Evolutionary conservation across 2,797 vertebrate genomes (phyloP).

Genomic region (Mionectes olivaceus): DNA sequence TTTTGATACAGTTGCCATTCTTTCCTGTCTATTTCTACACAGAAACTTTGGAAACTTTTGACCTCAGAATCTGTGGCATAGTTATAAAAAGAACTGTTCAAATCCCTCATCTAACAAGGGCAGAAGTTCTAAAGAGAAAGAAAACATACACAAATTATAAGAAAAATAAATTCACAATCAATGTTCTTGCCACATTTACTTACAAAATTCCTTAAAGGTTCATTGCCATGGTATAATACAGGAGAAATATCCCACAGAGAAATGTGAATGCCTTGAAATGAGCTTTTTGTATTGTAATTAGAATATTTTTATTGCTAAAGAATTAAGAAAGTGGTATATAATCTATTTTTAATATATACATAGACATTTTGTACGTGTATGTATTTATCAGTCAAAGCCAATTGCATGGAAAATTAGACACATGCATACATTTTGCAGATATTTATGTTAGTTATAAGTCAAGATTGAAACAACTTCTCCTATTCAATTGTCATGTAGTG

Average conservation of each 20-base stretch:
- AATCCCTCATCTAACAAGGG: conserved; percentile 48
- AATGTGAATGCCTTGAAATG: conserved; percentile 5
- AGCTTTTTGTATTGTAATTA: neutral
- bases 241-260: conserved; percentile 16
- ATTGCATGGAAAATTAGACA: neutral
- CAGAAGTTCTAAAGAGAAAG: conserved; percentile 65
- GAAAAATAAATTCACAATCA: conserved; percentile 75
- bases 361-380: neutral
- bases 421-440: conserved; percentile 1
- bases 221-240: conserved; percentile 36
- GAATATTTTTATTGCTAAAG: conserved; percentile 29
- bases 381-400: conserved; percentile 41
- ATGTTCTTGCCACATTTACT: conserved; percentile 57
- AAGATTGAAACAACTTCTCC: conserved; percentile 54
- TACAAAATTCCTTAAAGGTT: conserved; percentile 61
- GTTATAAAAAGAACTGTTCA: conserved; percentile 65
- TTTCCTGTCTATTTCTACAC: conserved; percentile 40
- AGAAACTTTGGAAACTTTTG: conserved; percentile 62
- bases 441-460: conserved; percentile 49
- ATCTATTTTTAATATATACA: neutral
- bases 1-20: conserved; percentile 64
- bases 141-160: conserved; percentile 66
- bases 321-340: conserved; percentile 1
- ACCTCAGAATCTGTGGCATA: conserved; percentile 60
- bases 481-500: conserved; percentile 17